A percentile compares a stretch with the other conserved stretches of the same genome.
Evolutionary conservation across 2,113 vertebrate species (phyloP).

Genomic region (Lamprotornis superbus): DNA sequence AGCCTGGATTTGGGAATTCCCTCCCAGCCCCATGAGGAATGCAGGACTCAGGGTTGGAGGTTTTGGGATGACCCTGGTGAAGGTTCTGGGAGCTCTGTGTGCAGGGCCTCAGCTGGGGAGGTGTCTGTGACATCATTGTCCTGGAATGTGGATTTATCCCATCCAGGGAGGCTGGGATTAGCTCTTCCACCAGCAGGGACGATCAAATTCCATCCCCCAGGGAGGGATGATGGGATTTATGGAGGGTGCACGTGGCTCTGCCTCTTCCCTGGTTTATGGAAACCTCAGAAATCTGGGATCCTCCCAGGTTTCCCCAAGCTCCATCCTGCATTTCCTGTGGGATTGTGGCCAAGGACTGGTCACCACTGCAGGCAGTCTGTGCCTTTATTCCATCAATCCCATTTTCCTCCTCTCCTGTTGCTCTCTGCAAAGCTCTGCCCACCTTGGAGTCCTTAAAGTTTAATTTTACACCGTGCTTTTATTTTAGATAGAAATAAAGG

Average conservation of each 20-base stretch:
- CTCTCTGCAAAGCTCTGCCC: neutral
- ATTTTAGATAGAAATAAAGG: neutral
- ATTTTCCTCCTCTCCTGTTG: neutral
- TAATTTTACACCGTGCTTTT: neutral
- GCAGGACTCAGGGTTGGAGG: accelerated
- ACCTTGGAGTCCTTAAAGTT: neutral
- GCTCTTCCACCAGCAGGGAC: neutral
- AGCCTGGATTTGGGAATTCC: neutral
- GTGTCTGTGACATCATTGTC: neutral
- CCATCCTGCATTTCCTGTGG: neutral
- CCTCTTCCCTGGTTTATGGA: neutral
- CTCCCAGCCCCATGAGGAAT: neutral
- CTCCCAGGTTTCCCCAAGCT: neutral
- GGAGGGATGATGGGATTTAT: neutral
- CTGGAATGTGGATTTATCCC: neutral
- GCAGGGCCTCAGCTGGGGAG: neutral
- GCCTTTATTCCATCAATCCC: neutral
- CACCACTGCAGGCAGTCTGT: neutral
- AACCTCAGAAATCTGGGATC: neutral
- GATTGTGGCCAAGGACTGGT: neutral
- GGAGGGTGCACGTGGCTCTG: neutral
- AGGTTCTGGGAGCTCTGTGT: neutral
- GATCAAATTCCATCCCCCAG: neutral
- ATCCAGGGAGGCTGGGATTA: neutral
- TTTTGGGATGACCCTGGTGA: neutral